Evolutionary conservation across 2,113 vertebrate species (phyloP).

Genomic region (Spea multiplicata): DNA sequence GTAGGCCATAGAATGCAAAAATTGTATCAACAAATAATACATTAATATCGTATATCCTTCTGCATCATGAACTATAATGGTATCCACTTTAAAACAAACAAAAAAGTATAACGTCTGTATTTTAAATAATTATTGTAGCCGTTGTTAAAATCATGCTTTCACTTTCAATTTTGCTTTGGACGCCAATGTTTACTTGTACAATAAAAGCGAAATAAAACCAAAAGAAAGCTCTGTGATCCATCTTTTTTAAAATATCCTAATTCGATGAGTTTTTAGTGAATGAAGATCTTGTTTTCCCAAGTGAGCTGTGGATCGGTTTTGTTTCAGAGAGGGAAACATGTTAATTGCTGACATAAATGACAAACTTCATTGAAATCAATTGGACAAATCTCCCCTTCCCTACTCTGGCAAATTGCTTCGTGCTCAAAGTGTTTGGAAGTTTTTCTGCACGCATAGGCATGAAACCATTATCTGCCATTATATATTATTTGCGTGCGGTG

Average conservation of each 20-base stretch:
- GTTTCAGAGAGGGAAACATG: slow-evolving; percentile 68
- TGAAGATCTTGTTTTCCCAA: slow-evolving; percentile 53
- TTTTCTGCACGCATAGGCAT: slow-evolving; percentile 67
- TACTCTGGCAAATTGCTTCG: slow-evolving; percentile 67
- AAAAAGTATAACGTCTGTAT: too few relatives aligned
- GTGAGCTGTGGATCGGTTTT: slow-evolving; percentile 60
- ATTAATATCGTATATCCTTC: too few relatives aligned
- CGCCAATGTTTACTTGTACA: too few relatives aligned
- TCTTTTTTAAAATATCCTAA: slow-evolving; percentile 1
- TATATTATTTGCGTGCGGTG: slow-evolving; percentile 72
- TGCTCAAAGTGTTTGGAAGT: slow-evolving; percentile 73
- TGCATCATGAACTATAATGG: too few relatives aligned
- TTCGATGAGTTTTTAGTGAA: neutral
- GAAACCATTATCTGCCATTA: slow-evolving; percentile 79
- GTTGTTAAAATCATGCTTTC: too few relatives aligned
- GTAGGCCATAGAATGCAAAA: too few relatives aligned
- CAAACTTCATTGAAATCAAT: slow-evolving; percentile 74
- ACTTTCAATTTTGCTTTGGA: neutral
- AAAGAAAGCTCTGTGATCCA: neutral
- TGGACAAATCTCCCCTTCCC: slow-evolving; percentile 65
- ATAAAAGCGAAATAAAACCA: too few relatives aligned
- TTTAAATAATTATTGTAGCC: too few relatives aligned
- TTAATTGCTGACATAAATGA: slow-evolving; percentile 78
- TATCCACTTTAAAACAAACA: too few relatives aligned
- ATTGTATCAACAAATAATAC: too few relatives aligned